phyloP scores from a whole-genome alignment of 92 coral and sea anemone species.

The Porites evermanni region DNA sequence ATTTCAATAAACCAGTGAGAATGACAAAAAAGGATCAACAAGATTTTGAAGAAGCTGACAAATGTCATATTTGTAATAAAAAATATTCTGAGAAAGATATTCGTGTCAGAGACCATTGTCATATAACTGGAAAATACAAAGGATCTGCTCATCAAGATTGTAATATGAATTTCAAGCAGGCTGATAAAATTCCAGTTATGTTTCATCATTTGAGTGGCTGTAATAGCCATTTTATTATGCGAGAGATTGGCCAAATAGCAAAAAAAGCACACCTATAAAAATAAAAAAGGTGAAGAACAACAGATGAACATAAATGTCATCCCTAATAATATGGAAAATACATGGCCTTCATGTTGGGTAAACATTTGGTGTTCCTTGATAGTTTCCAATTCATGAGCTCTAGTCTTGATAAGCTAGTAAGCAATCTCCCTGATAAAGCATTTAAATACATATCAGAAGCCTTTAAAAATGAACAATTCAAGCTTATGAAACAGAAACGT shows the following conservation, averaged over 20 bases:
- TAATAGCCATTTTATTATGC: background rate
- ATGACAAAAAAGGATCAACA: background rate
- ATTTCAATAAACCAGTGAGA: background rate
- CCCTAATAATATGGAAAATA: background rate
- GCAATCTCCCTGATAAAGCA: background rate
- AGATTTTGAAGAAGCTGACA: background rate
- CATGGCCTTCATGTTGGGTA: background rate
- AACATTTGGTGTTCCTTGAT: background rate
- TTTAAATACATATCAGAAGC: background rate
- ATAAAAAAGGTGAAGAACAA: background rate
- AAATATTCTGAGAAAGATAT: background rate
- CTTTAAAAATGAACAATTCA: background rate
- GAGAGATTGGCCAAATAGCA: conserved; percentile 7
- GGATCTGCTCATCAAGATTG: background rate
- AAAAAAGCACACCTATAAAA: conserved; percentile 5
- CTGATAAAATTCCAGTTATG: no score
- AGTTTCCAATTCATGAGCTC: background rate
- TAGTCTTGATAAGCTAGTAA: background rate
- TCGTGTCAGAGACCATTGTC: background rate
- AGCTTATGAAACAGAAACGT: background rate
- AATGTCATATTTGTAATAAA: background rate
- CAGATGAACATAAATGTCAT: conserved; percentile 4
- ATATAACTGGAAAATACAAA: background rate
- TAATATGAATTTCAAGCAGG: no score
- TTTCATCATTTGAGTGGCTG: no score